Percentiles rank a stretch among this genome's conserved stretches.
Conservation (phyloP, 2,113 vertebrate species). For the Tragelaphus strepsiceros region DNA sequence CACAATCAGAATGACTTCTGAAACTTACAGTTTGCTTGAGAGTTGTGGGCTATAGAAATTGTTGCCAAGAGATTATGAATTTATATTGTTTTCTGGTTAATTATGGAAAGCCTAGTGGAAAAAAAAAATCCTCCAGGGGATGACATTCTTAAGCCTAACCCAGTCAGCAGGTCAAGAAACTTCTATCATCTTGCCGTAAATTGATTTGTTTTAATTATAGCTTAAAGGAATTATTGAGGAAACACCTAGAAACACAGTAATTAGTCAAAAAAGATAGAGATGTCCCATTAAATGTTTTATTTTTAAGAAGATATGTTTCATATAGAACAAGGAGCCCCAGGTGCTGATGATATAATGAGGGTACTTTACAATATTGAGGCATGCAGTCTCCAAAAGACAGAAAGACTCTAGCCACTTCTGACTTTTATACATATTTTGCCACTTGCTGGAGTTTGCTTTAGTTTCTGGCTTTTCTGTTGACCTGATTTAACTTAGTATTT, state of each 20-base stretch:
- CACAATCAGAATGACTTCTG: not conserved
- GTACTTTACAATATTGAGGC: fast-evolving
- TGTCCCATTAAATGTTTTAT: not conserved
- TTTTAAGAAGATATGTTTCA: not conserved
- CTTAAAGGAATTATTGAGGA: not conserved
- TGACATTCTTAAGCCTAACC: not conserved
- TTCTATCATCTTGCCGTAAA: not conserved
- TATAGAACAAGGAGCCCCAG: not conserved
- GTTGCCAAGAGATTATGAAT: not conserved
- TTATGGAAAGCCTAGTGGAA: not conserved
- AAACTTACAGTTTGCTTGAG: not conserved
- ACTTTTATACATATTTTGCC: not conserved
- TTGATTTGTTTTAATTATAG: not conserved
- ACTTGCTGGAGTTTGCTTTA: not conserved
- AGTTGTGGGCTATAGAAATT: not conserved
- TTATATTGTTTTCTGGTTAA: not conserved
- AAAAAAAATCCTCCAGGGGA: not conserved
- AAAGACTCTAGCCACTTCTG: not conserved
- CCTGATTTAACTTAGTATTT: slow-evolving; percentile 48
- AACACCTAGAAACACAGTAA: not conserved
- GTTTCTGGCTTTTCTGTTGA: not conserved
- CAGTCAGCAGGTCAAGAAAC: not conserved
- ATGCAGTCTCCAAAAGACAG: fast-evolving
- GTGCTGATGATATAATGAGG: not conserved
- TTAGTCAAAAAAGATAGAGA: not conserved